Percentiles rank a stretch among this genome's conserved stretches.
phyloP scores from a whole-genome alignment of 2,888 invertebrate genomes.

The Amphipoea oculea region DNA sequence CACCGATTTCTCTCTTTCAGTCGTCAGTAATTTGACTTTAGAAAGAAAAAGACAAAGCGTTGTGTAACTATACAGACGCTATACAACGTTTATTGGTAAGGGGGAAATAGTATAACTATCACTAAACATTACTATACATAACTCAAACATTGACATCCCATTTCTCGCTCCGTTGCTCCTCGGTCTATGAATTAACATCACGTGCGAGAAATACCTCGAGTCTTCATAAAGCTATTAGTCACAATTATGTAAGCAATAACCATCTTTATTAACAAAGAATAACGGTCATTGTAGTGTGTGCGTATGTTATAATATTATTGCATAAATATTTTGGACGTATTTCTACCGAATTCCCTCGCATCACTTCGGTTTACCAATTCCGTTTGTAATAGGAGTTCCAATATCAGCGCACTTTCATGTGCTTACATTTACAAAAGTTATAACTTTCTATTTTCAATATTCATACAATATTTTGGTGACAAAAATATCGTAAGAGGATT shows the following conservation, averaged over 20 bases:
- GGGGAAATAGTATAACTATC: neutral
- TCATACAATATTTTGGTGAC: slow-evolving; percentile 5
- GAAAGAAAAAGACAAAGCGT: no score
- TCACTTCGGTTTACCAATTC: slow-evolving; percentile 21
- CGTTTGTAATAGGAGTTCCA: slow-evolving; percentile 23
- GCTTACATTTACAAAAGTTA: slow-evolving; percentile 25
- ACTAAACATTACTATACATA: neutral
- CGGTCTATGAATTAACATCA: slow-evolving; percentile 29
- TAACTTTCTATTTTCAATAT: slow-evolving; percentile 26
- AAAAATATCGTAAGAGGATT: neutral
- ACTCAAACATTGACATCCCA: slow-evolving; percentile 15
- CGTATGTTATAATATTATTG: slow-evolving; percentile 23
- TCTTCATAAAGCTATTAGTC: slow-evolving; percentile 28
- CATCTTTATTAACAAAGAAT: slow-evolving; percentile 26
- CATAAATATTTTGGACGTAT: slow-evolving; percentile 29
- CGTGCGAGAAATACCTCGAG: slow-evolving; percentile 23
- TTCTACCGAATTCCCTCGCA: slow-evolving; percentile 23
- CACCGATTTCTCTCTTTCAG: no score
- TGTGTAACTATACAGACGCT: no score
- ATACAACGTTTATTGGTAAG: no score
- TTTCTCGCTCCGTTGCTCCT: slow-evolving; percentile 5
- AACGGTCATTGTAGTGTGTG: slow-evolving; percentile 25
- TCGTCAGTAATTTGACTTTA: no score
- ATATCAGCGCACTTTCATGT: slow-evolving; percentile 22
- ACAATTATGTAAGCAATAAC: slow-evolving; percentile 44